Base-by-base conservation (phyloP, 2,797 vertebrate species). In the Lacerta viridis region DNA sequence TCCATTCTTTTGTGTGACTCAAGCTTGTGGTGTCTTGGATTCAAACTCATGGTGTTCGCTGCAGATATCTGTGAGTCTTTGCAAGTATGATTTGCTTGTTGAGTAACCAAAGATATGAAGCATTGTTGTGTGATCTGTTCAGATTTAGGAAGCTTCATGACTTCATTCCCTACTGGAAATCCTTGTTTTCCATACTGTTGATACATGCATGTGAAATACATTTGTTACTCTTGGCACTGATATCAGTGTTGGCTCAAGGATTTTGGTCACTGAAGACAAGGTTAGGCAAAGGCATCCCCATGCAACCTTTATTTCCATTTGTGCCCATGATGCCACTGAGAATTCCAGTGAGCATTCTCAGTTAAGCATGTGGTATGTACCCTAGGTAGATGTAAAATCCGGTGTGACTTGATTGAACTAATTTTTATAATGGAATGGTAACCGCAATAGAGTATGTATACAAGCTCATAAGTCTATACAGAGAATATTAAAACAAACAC, bases 1-100 rank as follows among this genome's bases (percentile, higher is more conserved):
- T 81, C 27, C 69, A 66, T 83, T 33, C 43, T 23, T 68, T 88
- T 89, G 36, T 84, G 77, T 89, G 75, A 33, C 69, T 91, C 66
- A 90, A 41, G 93, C 88, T 78, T 7, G 11, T 0, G 17, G 3
- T 25, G 5, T 64, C 86, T 27, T 46, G 39, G 0, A 64, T 77
- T 84, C 85, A 71, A 41, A 50, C 41, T 46, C n/a, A 8, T 64
- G 86, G 13, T 90, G 18, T 78, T 91, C 25, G 0, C 43, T 78
- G 76, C 33, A 90, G 0, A 88, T 2, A 75, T 87, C 90, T 46
- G 81, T 97, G 95, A 96, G 93, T 95, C n/a, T 91, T 93, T 88
- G 74, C 50, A 71, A 74, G 29, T 75, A 91, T 92, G 74, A 39
- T 39, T 69, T 79, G 1, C 25, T 85, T 36, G 15, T 23, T 86